phyloP scores from a whole-genome alignment of 1,140 invertebrate species.

The Heliconius hewitsoni region DNA sequence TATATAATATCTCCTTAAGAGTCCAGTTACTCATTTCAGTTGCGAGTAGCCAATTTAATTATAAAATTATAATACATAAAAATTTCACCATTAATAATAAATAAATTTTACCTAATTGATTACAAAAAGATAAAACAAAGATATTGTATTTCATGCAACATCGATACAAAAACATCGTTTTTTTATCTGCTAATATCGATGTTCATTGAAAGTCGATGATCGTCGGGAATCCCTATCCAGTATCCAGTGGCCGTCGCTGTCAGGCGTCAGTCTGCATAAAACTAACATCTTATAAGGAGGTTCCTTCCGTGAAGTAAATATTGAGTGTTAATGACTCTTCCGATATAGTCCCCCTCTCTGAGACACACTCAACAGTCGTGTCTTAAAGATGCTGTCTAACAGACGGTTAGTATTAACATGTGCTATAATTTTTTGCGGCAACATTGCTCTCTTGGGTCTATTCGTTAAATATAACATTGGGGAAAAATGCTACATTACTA shows the following conservation, averaged over 20 bases:
- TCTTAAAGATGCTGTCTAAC: slow-evolving; percentile 65
- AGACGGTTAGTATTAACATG: slow-evolving; percentile 64
- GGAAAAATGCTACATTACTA: slow-evolving; percentile 62
- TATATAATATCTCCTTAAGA: too few species aligned
- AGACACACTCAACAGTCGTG: neutral
- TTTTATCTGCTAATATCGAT: too few species aligned
- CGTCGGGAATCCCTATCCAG: neutral
- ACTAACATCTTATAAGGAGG: neutral
- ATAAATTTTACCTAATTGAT: too few species aligned
- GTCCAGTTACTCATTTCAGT: too few species aligned
- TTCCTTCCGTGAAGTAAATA: neutral
- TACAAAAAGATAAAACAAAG: too few species aligned
- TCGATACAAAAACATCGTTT: too few species aligned
- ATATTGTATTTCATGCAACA: too few species aligned
- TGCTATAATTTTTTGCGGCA: slow-evolving; percentile 61
- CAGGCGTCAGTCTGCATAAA: neutral
- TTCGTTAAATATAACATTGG: slow-evolving; percentile 66
- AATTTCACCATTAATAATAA: too few species aligned
- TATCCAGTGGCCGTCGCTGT: neutral
- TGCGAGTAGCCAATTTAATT: too few species aligned
- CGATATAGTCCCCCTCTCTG: neutral
- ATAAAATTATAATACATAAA: too few species aligned
- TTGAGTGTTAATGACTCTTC: slow-evolving; percentile 7
- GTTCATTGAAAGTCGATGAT: too few species aligned
- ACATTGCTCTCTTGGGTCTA: slow-evolving; percentile 57